These are phyloP conservation scores for Erethizon dorsatum DNA, from an alignment of 2,797 vertebrate genomes.

Conservation along the genomic window DNA sequence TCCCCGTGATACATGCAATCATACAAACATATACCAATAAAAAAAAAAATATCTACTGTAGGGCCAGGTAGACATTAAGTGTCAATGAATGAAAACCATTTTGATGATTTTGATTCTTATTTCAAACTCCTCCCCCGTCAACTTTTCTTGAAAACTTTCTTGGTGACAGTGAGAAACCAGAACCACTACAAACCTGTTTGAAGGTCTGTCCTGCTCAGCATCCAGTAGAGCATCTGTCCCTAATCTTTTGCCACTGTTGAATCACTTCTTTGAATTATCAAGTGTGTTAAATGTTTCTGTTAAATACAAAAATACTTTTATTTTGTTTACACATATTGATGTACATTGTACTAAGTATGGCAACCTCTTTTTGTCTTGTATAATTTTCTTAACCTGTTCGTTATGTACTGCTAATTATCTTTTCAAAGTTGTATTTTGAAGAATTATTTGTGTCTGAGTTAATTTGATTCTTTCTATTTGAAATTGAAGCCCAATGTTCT, in stretches of 20 bases:
- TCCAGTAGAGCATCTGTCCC: accelerated
- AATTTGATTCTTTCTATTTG: not conserved
- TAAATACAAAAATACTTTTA: not conserved
- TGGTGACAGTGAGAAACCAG: not conserved
- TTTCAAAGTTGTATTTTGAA: not conserved
- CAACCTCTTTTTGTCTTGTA: not conserved
- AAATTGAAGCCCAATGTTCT: not conserved
- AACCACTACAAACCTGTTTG: not conserved
- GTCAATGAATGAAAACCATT: not conserved
- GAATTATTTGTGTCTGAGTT: not conserved
- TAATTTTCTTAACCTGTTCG: not conserved
- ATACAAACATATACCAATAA: not conserved
- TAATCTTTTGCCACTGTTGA: not conserved
- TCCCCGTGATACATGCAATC: not conserved
- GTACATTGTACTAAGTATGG: not conserved
- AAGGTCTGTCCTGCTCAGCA: not conserved
- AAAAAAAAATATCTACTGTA: not conserved
- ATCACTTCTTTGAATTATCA: not conserved
- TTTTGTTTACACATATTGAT: not conserved
- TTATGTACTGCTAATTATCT: not conserved
- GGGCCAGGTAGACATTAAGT: not conserved
- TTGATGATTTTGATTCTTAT: not conserved
- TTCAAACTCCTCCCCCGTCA: not conserved
- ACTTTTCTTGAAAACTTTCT: not conserved
- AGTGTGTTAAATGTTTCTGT: not conserved